Percentiles rank a stretch among this genome's conserved stretches.
Conservation (phyloP, 2,113 vertebrate genomes). For the Gymnobelideus leadbeateri region DNA sequence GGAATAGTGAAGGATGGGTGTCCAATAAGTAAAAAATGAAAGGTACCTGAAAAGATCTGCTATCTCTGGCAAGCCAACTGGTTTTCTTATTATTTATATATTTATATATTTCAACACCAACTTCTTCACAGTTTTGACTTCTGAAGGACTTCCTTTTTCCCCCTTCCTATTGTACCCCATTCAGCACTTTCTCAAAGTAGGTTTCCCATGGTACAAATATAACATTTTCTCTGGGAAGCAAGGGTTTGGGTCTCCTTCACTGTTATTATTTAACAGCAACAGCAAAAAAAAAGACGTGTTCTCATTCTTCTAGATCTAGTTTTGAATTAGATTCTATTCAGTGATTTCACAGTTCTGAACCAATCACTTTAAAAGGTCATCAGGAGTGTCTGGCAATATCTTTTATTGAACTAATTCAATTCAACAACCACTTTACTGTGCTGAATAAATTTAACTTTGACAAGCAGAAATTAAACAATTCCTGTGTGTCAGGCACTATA, state of each 20-base stretch:
- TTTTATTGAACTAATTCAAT: background rate
- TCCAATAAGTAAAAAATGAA: background rate
- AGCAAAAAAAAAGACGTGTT: background rate
- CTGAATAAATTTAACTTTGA: background rate
- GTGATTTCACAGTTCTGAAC: background rate
- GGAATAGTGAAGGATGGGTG: background rate
- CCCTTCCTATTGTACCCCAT: background rate
- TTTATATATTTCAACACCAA: background rate
- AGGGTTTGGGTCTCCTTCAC: background rate
- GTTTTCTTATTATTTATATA: background rate
- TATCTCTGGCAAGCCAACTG: background rate
- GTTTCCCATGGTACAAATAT: background rate
- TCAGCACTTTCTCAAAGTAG: background rate
- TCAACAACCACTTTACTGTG: background rate
- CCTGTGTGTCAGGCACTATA: background rate
- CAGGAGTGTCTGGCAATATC: background rate
- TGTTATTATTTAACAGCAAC: conserved; percentile 32
- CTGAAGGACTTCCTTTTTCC: background rate
- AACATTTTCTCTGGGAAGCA: conserved; percentile 22
- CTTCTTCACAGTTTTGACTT: background rate
- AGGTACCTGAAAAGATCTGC: background rate
- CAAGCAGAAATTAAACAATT: background rate
- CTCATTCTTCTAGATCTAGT: background rate
- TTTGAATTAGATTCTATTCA: background rate
- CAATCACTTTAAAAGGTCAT: background rate